These are phyloP conservation scores for Syrphus vitripennis DNA, from an alignment of 2,888 invertebrate species.

Conservation along the genomic window DNA sequence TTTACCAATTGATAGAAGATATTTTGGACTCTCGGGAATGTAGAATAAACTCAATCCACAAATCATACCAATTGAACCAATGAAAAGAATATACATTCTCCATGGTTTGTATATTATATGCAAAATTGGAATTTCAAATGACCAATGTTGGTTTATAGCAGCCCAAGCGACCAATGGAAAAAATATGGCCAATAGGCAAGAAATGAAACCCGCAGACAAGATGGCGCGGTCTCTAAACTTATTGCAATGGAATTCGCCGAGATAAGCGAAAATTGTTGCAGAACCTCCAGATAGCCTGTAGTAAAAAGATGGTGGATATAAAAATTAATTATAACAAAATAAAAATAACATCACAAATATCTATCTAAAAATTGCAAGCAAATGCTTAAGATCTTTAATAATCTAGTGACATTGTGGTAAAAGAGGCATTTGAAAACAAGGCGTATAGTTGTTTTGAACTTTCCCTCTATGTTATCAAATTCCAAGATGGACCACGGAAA, in stretches of 20 bases:
- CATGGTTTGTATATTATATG: constrained; percentile 76
- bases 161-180: constrained; percentile 77
- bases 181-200: constrained; percentile 74
- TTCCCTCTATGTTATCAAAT: too few species aligned
- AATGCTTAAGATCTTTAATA: too few species aligned
- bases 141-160: constrained; percentile 77
- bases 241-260: constrained; percentile 82
- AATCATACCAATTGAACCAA: constrained; percentile 76
- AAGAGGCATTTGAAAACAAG: too few species aligned
- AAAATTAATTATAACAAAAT: too few species aligned
- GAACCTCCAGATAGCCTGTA: constrained; percentile 79
- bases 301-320: neutral
- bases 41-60: constrained; percentile 74
- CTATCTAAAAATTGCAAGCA: too few species aligned
- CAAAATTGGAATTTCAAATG: constrained; percentile 73
- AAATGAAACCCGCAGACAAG: constrained; percentile 76
- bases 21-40: constrained; percentile 80
- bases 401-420: too few species aligned
- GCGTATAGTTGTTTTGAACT: too few species aligned
- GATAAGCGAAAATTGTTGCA: constrained; percentile 82
- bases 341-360: too few species aligned
- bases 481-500: too few species aligned
- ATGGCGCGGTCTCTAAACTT: constrained; percentile 80
- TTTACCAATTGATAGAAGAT: constrained; percentile 74
- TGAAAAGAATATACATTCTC: constrained; percentile 76